Evolutionary conservation across 2,797 vertebrate genomes (phyloP), one percentile per base, ranked within the genome.

Genomic region (Parauchenoglanis punctatus): DNA sequence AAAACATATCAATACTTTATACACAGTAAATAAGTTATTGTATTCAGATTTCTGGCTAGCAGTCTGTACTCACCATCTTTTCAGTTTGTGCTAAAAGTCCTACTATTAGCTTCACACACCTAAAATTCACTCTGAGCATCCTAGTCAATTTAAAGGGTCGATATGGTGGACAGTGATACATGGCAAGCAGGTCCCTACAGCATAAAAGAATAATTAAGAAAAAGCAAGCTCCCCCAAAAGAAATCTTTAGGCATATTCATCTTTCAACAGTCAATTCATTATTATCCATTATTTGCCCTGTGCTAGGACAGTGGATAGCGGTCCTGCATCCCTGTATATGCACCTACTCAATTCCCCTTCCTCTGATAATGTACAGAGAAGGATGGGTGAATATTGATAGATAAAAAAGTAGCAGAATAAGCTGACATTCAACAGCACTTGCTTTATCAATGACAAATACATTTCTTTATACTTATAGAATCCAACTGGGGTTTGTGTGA

Each of bases 141-240:
- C 88, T 58, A 82, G 86, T 91, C 92, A 92, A 91, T 93, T 92
- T 78, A 63, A 86, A 44, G 87, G 88, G 89, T 95, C 93, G 85
- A 94, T 94, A 91, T 68, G 77, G 68, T 40, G 86, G 94, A 93
- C 94, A 95, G 91, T 95, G 94, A 95, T 93, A 88, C 94, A 95
- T 95, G 91, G 77, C 49, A 86, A 81, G 85, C 80, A 86, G 15
- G 76, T 85, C 89, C 87, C 88, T 82, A 89, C 56, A 81, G 85
- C 89, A 92, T 92, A 94, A 92, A 91, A 91, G 87, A 94, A 94
- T 94, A 95, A 95, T 95, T 94, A 94, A 94, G 94, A 92, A 91
- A 91, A 94, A 92, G 86, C 77, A 86, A 93, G 81, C 80, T 91
- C 91, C 87, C 91, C 87, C 58, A 15, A 72, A 88, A 90, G 61